phyloP scores from a whole-genome alignment of 2,113 vertebrate genomes.

The Pachypanchax playfairii region DNA sequence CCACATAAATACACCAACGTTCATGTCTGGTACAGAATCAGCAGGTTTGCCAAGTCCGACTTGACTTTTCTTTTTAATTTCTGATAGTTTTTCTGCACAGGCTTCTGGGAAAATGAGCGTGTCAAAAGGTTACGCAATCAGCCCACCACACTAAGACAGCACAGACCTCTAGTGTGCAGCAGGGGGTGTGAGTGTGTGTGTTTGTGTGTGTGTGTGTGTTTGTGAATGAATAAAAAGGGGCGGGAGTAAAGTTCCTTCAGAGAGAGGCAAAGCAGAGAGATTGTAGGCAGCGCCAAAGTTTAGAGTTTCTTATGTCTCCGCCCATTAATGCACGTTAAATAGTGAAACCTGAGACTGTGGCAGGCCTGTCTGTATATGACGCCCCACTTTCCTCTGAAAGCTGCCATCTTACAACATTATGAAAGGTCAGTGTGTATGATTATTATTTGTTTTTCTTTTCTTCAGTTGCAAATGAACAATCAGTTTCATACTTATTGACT shows the following conservation, averaged over 20 bases:
- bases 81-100: constrained; percentile 35
- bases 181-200: constrained; percentile 25
- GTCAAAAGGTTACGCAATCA: constrained; percentile 80
- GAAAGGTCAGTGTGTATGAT: constrained; percentile 71
- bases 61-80: constrained; percentile 21
- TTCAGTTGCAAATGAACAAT: not conserved
- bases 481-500: not conserved
- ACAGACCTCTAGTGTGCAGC: constrained; percentile 74
- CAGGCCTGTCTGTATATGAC: constrained; percentile 41
- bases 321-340: constrained; percentile 57
- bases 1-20: not conserved
- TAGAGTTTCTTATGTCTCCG: constrained; percentile 51
- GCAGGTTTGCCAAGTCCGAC: constrained; percentile 2
- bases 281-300: constrained; percentile 54
- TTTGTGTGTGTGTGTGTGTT: constrained; percentile 28
- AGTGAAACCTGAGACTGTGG: constrained; percentile 52
- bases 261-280: constrained; percentile 49
- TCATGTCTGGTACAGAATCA: constrained; percentile 2
- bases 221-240: constrained; percentile 63
- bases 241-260: constrained; percentile 41
- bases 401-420: constrained; percentile 44
- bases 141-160: constrained; percentile 65
- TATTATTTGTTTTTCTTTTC: not conserved
- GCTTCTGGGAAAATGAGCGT: constrained; percentile 65
- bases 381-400: constrained; percentile 22